These are phyloP conservation scores for Sisyra terminalis DNA, from an alignment of 2,888 invertebrate genomes.

Conservation along the genomic window DNA sequence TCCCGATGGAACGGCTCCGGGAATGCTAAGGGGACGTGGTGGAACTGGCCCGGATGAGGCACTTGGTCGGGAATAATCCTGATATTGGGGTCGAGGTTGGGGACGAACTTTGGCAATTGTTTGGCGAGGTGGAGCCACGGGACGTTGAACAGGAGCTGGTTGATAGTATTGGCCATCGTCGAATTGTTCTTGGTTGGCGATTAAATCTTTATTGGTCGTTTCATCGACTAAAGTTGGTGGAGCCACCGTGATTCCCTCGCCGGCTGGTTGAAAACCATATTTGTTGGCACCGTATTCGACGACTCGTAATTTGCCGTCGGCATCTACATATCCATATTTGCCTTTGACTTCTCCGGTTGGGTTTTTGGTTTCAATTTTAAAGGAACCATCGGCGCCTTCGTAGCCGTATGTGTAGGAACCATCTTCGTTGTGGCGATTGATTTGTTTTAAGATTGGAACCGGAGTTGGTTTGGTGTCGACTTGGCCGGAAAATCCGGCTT, in stretches of 20 bases:
- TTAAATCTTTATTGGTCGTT: conserved; percentile 27
- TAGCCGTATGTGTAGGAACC: conserved; percentile 85
- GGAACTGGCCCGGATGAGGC: background rate
- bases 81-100: conserved; percentile 15
- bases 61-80: conserved; percentile 10
- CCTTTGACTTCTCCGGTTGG: conserved; percentile 72
- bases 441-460: conserved; percentile 71
- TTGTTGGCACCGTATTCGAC: conserved; percentile 82
- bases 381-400: conserved; percentile 75
- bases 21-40: conserved; percentile 21
- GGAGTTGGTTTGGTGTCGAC: conserved; percentile 37
- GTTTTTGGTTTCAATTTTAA: conserved; percentile 78
- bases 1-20: conserved; percentile 20
- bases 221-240: conserved; percentile 44
- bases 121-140: conserved; percentile 18
- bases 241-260: conserved; percentile 71
- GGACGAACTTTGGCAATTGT: conserved; percentile 8
- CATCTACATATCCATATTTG: conserved; percentile 81
- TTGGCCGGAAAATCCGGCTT: conserved; percentile 26
- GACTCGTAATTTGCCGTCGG: conserved; percentile 61
- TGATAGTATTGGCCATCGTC: conserved; percentile 24
- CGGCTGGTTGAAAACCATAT: conserved; percentile 72
- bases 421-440: conserved; percentile 79
- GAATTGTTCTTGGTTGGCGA: conserved; percentile 24
- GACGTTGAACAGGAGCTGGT: conserved; percentile 18